Evolutionary conservation across 1,140 invertebrate genomes (phyloP), one percentile per base, ranked within the genome.

Genomic region (Patella vulgata): DNA sequence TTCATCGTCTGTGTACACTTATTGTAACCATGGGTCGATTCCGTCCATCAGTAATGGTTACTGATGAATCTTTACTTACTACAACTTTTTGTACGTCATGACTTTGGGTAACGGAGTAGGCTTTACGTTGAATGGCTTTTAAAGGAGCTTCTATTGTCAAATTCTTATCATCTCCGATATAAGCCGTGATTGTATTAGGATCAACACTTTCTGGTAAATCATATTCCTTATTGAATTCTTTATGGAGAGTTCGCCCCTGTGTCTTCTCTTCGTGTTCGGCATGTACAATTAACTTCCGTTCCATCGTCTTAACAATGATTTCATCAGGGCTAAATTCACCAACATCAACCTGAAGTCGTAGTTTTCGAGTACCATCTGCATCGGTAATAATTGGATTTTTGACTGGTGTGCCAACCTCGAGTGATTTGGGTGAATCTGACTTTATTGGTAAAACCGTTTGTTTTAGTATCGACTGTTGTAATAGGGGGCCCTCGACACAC

Each of bases 201-300:
- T 84, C 82, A 25, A 84, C 82, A 47, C 70, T 75, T 27, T 82
- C 80, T 0, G 83, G 83, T 40, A 84, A 64, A 57, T 83, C 82
- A 59, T 83, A 83, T 59, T 83, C 78, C 57, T 83, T 82, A 57
- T 80, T 83, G 60, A 84, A 83, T 64, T 83, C 81, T 47, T 79
- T 82, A 62, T 81, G 79, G 44, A 82, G 70, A 11, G 80, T 83
- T 47, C 80, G 60, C 9, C 78, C 78, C 2, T 71, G 72, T 28
- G 70, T 71, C 52, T 80, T 78, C 60, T 82, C 81, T 46, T 83
- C 80, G 63, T 83, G 82, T 65, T 76, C 71, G 6, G 82, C 82
- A 30, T 79, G 73, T 12, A 84, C 80, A 25, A 82, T 74, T 36
- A 84, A 55, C 59, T 81, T 82, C 52, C 73, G 68, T 42, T 82